Percentiles rank a stretch among this genome's conserved stretches.
Evolutionary conservation across 2,888 invertebrate species (phyloP).

Genomic region (Lasioglossum leucozonium): DNA sequence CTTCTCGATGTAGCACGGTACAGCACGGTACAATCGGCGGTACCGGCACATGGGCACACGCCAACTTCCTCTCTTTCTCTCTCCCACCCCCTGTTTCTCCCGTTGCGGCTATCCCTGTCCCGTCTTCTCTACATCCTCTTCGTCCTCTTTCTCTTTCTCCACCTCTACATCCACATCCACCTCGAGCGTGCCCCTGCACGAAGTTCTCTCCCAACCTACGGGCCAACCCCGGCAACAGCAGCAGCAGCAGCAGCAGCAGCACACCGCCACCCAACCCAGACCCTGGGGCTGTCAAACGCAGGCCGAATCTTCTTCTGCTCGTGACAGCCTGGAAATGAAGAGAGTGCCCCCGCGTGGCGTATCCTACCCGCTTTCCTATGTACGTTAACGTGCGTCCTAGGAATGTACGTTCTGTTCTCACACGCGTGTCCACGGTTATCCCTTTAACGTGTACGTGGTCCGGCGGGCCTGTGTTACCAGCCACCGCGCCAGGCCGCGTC

Average conservation of each 20-base stretch:
- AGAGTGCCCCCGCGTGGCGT: slow-evolving; percentile 81
- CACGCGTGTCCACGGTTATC: slow-evolving; percentile 70
- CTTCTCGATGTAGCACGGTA: slow-evolving; percentile 73
- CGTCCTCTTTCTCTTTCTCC: slow-evolving; percentile 52
- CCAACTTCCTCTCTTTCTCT: slow-evolving; percentile 60
- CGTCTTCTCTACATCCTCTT: slow-evolving; percentile 55
- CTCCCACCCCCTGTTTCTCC: slow-evolving; percentile 13
- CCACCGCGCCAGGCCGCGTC: neutral
- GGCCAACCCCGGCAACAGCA: slow-evolving; percentile 60
- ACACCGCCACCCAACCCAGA: slow-evolving; percentile 79
- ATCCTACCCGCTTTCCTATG: slow-evolving; percentile 76
- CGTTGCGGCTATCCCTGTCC: slow-evolving; percentile 27
- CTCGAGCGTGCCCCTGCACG: slow-evolving; percentile 74
- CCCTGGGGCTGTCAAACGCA: slow-evolving; percentile 84
- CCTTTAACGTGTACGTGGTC: slow-evolving; percentile 64
- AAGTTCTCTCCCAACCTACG: slow-evolving; percentile 76
- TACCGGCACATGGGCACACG: slow-evolving; percentile 73
- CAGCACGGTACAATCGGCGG: slow-evolving; percentile 74
- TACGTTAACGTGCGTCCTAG: slow-evolving; percentile 72
- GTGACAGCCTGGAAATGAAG: slow-evolving; percentile 84
- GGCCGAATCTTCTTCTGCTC: slow-evolving; percentile 84
- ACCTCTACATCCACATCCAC: slow-evolving; percentile 64
- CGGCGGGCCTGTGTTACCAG: slow-evolving; percentile 54
- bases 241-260: slow-evolving; percentile 65
- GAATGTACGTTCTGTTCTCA: slow-evolving; percentile 69